Evolutionary conservation across 2,797 vertebrate species (phyloP), one percentile per base, ranked within the genome.

Genomic region (Hozukius guyotensis): DNA sequence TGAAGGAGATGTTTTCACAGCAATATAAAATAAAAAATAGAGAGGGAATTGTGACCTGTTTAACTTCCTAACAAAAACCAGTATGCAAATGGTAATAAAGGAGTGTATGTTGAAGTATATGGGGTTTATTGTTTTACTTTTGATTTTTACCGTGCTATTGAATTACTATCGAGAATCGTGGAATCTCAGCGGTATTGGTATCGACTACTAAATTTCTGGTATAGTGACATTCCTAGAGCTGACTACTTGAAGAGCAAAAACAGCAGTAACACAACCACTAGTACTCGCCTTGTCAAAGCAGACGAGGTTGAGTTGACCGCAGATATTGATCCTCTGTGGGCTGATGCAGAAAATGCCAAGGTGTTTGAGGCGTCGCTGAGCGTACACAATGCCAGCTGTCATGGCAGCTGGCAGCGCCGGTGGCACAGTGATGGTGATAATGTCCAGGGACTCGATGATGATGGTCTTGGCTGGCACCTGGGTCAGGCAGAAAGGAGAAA

Each of bases 241-340:
- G 42, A 31, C 62, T 42, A n/a, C 18, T 16, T 36, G 2, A 16
- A 14, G 34, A 24, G 4, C 10, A 42, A 49, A 76, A 36, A 46
- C 29, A 29, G 29, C 25, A 12, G 11, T 62, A 11, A 55, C 11
- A 25, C 16, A 60, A n/a, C 31, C 42, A 4, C 38, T 1, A 18
- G 2, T 22, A 57, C 92, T 84, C 65, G 98, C 99, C 97, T 99
- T 99, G 93, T 99, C 99, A 90, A 99, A 99, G 88, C 98, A 99
- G 82, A 99, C 96, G 57, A 99, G 96, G 92, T 99, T 99, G 84
- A 99, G 96, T 88, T 99, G 99, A 46, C 99, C 98, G 84, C 98
- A 99, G 84, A 99, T 98, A 92, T 99, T 99, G 90, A 99, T 99
- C 91, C 98, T 97, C 80, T 99, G 98, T 6, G 99, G 99, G 82